Evolutionary conservation across 2,888 invertebrate species (phyloP).

Genomic region (Homarus gammarus): DNA sequence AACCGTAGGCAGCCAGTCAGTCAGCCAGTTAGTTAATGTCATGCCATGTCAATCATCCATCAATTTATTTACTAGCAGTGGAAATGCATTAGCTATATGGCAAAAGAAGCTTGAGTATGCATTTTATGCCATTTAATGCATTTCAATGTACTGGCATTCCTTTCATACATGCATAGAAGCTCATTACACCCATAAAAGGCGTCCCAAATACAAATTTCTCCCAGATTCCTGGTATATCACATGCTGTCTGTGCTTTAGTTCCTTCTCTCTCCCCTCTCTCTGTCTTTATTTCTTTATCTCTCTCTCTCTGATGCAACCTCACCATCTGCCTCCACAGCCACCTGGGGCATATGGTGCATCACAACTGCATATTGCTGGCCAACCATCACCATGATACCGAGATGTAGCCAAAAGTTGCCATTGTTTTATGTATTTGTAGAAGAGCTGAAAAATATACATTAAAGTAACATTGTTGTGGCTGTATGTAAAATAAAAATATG

Average conservation of each 20-base stretch:
- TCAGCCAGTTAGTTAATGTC: conserved; percentile 49
- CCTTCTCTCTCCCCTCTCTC: neutral
- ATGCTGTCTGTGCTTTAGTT: conserved; percentile 33
- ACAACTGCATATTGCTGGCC: neutral
- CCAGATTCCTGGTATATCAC: conserved; percentile 24
- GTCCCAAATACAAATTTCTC: conserved; percentile 35
- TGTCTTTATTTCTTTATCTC: conserved; percentile 6
- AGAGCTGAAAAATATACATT: too few species aligned
- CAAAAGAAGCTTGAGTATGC: conserved; percentile 19
- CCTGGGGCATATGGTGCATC: conserved; percentile 17
- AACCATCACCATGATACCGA: neutral
- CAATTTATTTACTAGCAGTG: conserved; percentile 49
- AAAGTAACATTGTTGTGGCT: too few species aligned
- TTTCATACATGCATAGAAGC: conserved; percentile 36
- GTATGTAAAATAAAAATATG: too few species aligned
- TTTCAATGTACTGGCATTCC: conserved; percentile 47
- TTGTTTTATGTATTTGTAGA: too few species aligned
- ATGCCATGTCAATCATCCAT: conserved; percentile 54
- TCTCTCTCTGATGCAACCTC: neutral
- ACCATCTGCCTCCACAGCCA: conserved; percentile 1
- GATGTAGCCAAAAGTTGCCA: neutral
- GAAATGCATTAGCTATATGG: conserved; percentile 54
- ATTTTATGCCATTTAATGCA: conserved; percentile 40
- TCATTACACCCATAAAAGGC: conserved; percentile 23
- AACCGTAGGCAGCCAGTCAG: conserved; percentile 48